Conservation (phyloP, 2,888 invertebrate genomes). For the Hesperia comma region DNA sequence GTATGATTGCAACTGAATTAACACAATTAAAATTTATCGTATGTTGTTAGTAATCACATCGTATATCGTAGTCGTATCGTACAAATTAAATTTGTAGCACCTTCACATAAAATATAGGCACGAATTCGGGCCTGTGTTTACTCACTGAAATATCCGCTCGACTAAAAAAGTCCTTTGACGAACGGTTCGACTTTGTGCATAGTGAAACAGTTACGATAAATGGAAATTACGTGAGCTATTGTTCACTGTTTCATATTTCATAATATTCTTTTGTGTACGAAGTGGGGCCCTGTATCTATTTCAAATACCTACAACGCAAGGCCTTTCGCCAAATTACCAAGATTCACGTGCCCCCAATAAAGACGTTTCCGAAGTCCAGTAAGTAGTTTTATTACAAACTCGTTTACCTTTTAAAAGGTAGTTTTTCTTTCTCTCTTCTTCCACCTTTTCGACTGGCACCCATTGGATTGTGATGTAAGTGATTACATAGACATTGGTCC, state of each 20-base stretch:
- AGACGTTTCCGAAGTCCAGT: no score
- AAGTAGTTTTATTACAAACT: no score
- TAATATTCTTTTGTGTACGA: conserved; percentile 5
- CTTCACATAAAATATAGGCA: conserved; percentile 20
- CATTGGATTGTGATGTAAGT: no score
- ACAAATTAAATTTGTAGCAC: background rate
- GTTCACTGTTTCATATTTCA: conserved; percentile 25
- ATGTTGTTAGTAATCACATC: background rate
- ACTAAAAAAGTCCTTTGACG: conserved; percentile 38
- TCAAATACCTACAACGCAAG: background rate
- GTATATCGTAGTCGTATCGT: background rate
- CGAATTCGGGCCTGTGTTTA: conserved; percentile 38
- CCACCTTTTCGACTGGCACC: no score
- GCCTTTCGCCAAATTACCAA: no score
- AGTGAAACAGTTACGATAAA: conserved; percentile 41
- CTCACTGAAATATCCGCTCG: conserved; percentile 41
- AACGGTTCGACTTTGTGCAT: conserved; percentile 44
- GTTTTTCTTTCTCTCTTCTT: no score
- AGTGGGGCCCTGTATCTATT: conserved; percentile 2
- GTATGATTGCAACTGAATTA: no score
- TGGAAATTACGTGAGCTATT: conserved; percentile 31
- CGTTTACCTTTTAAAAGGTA: no score
- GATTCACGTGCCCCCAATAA: no score
- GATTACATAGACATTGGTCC: no score
- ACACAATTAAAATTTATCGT: no score